Evolutionary conservation across 1,140 invertebrate species (phyloP).

Genomic region (Leptonema lineaticorne): DNA sequence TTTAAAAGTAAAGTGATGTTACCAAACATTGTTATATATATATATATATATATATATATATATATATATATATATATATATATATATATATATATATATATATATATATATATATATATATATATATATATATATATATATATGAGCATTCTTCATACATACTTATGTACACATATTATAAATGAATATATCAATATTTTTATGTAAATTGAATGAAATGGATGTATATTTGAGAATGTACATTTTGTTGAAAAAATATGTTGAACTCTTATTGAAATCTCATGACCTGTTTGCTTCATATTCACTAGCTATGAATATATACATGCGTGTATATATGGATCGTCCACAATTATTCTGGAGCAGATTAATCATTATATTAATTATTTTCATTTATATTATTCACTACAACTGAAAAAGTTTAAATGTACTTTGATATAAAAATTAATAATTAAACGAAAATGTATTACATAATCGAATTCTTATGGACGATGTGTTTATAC

Average conservation of each 20-base stretch:
- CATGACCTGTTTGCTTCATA: conserved; percentile 2
- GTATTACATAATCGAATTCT: too few relatives aligned
- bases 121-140: background rate
- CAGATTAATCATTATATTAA: too few relatives aligned
- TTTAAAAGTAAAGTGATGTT: too few relatives aligned
- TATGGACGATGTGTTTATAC: too few relatives aligned
- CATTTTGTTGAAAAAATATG: background rate
- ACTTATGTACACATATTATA: background rate
- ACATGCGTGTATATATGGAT: background rate
- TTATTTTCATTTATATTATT: too few relatives aligned
- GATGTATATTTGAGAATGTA: background rate
- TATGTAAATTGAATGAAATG: conserved; percentile 1
- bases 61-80: background rate
- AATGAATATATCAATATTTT: conserved; percentile 19
- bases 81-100: background rate
- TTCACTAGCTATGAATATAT: background rate
- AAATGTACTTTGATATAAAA: too few relatives aligned
- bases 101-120: background rate
- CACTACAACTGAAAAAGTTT: too few relatives aligned
- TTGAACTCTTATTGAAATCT: background rate
- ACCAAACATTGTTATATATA: too few relatives aligned
- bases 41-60: too few relatives aligned
- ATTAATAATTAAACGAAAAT: too few relatives aligned
- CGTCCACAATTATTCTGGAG: too few relatives aligned
- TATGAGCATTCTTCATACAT: background rate